Percentiles rank a stretch among this genome's conserved stretches.
Conservation (phyloP, 2,888 invertebrate genomes). For the Eristalinus sepulchralis region DNA sequence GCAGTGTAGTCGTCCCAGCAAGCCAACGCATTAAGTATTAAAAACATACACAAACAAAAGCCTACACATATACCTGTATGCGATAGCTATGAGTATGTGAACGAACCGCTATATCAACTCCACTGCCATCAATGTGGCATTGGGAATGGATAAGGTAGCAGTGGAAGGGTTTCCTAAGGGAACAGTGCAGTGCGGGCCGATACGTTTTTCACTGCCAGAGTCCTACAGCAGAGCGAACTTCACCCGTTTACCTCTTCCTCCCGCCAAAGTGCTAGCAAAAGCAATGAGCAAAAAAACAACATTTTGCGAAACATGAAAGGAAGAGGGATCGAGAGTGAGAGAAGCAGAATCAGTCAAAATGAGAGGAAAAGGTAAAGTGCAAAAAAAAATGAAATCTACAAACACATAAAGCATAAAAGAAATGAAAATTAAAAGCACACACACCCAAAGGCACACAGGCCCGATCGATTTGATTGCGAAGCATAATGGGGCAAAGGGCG, state of each 20-base stretch:
- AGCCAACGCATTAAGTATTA: slow-evolving; percentile 23
- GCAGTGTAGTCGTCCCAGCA: slow-evolving; percentile 13
- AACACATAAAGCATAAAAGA: slow-evolving; percentile 52
- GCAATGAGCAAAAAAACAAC: background rate
- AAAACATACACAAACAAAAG: slow-evolving; percentile 20
- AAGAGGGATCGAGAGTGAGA: background rate
- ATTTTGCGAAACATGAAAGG: slow-evolving; percentile 39
- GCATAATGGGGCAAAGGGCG: slow-evolving; percentile 65
- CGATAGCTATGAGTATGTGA: slow-evolving; percentile 2
- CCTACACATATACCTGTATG: background rate
- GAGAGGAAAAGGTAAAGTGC: background rate
- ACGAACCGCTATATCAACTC: background rate
- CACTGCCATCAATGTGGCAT: slow-evolving; percentile 35
- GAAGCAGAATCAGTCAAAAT: background rate
- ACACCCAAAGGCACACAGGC: slow-evolving; percentile 36
- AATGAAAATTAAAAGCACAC: slow-evolving; percentile 64
- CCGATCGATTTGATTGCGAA: slow-evolving; percentile 69
- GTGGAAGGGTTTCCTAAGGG: slow-evolving; percentile 14
- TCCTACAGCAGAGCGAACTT: slow-evolving; percentile 53
- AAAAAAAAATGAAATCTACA: slow-evolving; percentile 49
- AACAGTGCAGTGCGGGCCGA: slow-evolving; percentile 28
- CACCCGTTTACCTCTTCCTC: slow-evolving; percentile 44
- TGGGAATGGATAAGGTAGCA: slow-evolving; percentile 49
- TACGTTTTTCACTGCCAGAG: slow-evolving; percentile 50
- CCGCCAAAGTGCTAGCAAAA: slow-evolving; percentile 24